phyloP scores from a whole-genome alignment of 2,888 invertebrate species.

The Toxonevra muliebris region DNA sequence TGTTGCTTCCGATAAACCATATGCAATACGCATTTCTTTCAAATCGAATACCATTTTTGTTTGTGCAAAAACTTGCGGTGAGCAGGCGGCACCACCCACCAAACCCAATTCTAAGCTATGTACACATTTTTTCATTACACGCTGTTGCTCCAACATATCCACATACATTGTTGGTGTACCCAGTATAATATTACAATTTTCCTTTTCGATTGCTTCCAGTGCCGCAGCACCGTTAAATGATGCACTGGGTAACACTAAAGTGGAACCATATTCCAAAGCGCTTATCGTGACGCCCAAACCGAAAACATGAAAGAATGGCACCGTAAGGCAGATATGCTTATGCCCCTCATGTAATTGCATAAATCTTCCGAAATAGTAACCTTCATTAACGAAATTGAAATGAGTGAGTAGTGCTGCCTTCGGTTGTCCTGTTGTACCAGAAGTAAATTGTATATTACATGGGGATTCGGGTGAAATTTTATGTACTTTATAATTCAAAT shows the following conservation, averaged over 20 bases:
- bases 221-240: constrained; percentile 70
- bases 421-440: constrained; percentile 78
- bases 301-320: constrained; percentile 83
- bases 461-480: constrained; percentile 72
- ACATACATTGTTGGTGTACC: constrained; percentile 88
- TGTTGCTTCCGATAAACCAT: constrained; percentile 69
- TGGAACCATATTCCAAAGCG: constrained; percentile 69
- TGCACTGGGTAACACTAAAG: constrained; percentile 70
- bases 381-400: constrained; percentile 77
- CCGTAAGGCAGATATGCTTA: constrained; percentile 68
- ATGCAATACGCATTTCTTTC: constrained; percentile 66
- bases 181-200: constrained; percentile 75
- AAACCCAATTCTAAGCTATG: constrained; percentile 68
- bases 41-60: constrained; percentile 65
- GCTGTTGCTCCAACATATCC: constrained; percentile 72
- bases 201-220: constrained; percentile 71
- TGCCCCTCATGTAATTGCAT: constrained; percentile 58
- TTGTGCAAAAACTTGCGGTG: constrained; percentile 68
- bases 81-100: constrained; percentile 77
- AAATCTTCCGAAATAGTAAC: constrained; percentile 68
- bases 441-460: constrained; percentile 82
- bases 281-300: constrained; percentile 73
- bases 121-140: constrained; percentile 63
- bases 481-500: constrained; percentile 58
- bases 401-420: constrained; percentile 79